Evolutionary conservation across 2,113 vertebrate species (phyloP).

Genomic region (Sisor rabdophorus): DNA sequence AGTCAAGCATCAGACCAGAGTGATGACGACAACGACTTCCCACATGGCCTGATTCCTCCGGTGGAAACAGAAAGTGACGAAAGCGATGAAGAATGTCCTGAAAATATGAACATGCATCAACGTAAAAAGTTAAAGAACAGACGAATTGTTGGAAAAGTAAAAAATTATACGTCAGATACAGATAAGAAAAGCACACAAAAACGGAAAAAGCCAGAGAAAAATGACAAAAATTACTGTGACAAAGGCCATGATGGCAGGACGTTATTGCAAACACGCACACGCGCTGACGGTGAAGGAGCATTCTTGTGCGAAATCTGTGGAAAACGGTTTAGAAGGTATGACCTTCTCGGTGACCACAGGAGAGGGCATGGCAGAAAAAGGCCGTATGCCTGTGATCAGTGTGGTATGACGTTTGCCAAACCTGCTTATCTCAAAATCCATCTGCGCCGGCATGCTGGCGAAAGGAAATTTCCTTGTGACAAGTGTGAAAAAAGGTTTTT

Average conservation of each 20-base stretch:
- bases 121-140: neutral
- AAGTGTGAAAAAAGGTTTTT: conserved; percentile 51
- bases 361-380: conserved; percentile 43
- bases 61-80: conserved; percentile 41
- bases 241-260: conserved; percentile 9
- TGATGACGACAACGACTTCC: neutral
- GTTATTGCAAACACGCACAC: neutral
- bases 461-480: conserved; percentile 45
- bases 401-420: conserved; percentile 46
- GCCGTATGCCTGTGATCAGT: conserved; percentile 41
- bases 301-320: conserved; percentile 43
- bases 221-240: neutral
- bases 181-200: neutral
- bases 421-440: conserved; percentile 47
- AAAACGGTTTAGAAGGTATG: conserved; percentile 35
- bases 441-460: conserved; percentile 45
- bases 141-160: neutral
- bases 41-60: conserved; percentile 44
- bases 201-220: neutral
- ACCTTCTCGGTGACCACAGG: conserved; percentile 36
- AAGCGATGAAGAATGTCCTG: neutral
- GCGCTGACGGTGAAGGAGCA: neutral
- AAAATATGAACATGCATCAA: neutral
- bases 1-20: neutral
- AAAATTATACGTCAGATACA: neutral